Base-by-base conservation (phyloP, 2,888 invertebrate species). In the Alloscopus bannaensis region DNA sequence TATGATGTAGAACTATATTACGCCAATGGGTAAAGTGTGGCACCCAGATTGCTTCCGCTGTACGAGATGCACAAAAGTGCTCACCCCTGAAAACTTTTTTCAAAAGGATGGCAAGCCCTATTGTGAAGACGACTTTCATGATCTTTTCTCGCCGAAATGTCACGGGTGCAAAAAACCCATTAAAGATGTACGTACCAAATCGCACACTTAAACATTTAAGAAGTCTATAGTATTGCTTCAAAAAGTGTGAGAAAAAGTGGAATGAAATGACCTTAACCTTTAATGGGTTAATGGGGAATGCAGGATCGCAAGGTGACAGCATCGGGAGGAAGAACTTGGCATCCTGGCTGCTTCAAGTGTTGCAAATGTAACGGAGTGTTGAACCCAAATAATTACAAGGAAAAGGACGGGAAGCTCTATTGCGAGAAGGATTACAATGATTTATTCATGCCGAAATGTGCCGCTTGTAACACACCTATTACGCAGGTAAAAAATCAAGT, bases 391-490 rank as follows among this genome's bases (percentile, higher is more conserved):
- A 84, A 84, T 18, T 85, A 78, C 47, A 82, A 80, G 57, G 84
- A 85, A 50, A 82, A 71, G 40, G 71, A 84, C 69, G 82, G 81
- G 16, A 76, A 78, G 22, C 77, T 82, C 0, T 84, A 81, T 55
- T 85, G 85, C 59, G 82, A 82, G 66, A 79, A 81, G 55, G 85
- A 84, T 72, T 85, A 77, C 75, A 84, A 85, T 66, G 81, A 85
- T 64, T 52, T 79, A 40, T 85, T 83, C 66, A 80, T 83, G 81
- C 85, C 85, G 1, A 85, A 85, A 70, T 85, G 85, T 77, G 81
- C 71, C 11, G 26, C 42, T 6, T 85, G 85, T 52, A 77, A 79
- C 11, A 78, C 70, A 2, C 85, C 85, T 0, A 83, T 85, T 55
- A 40, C 68, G 16, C 28, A 69, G 52, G 68, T 69, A 16, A 24